Conservation (phyloP, 2,113 vertebrate species). For the Podilymbus podiceps region DNA sequence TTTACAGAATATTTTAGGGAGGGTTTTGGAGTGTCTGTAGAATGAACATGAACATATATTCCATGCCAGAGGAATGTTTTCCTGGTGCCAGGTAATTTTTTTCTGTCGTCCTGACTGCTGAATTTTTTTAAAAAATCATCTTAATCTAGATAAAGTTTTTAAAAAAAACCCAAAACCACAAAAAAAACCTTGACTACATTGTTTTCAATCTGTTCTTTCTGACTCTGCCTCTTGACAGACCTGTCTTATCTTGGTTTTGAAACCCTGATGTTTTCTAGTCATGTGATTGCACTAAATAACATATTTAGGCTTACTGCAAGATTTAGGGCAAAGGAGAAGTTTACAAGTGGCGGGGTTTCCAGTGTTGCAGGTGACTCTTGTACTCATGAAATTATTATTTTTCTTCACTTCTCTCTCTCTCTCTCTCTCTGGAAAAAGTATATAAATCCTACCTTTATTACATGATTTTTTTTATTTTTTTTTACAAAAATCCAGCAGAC, state of each 20-base stretch:
- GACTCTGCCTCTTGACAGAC: neutral
- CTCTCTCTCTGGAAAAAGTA: neutral
- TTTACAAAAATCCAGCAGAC: neutral
- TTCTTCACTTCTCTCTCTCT: neutral
- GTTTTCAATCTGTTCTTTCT: neutral
- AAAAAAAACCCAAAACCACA: neutral
- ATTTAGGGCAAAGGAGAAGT: neutral
- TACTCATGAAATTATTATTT: neutral
- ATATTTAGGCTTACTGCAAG: neutral
- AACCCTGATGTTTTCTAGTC: neutral
- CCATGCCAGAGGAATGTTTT: conserved; percentile 17
- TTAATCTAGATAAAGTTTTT: neutral
- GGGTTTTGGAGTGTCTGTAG: neutral
- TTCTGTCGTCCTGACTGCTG: neutral
- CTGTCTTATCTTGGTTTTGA: neutral
- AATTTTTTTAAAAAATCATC: neutral
- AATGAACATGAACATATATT: neutral
- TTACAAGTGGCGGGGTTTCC: neutral
- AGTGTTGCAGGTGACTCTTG: neutral
- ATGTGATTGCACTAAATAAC: neutral
- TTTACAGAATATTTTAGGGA: neutral
- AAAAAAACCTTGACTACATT: neutral
- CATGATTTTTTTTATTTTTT: neutral
- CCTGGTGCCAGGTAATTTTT: neutral
- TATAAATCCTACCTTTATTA: neutral